Evolutionary conservation across 2,888 invertebrate genomes (phyloP), one percentile per base, ranked within the genome.

Genomic region (Iselma pallidipennis): DNA sequence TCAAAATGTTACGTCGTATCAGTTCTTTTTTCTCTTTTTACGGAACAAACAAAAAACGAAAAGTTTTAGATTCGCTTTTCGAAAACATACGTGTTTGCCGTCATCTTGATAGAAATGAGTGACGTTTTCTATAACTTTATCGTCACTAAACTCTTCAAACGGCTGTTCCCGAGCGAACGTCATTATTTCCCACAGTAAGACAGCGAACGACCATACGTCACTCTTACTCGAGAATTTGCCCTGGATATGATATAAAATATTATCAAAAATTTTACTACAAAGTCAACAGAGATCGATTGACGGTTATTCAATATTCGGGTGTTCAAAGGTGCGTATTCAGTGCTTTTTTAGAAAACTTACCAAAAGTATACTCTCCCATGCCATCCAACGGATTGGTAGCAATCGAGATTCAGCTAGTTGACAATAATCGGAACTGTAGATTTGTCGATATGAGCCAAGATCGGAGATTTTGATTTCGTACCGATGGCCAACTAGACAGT

Each of bases 201-300:
- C 92, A 49, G 92, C 94, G 78, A 94, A 94, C 56, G 93, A 88
- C 94, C 94, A 95, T 49, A 94, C 93, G 82, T 94, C 94, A 71
- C 92, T 91, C 80, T 92, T 92, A 53, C 89, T 88, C 31, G 91
- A 88, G 80, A 90, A 93, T 81, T 91, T 91, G 55, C 90, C 91
- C 91, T 93, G 82, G 45, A 49, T 6, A 48, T 12, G 1, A 21
- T 26, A 50, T n/a, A 12, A 5, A 50, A 28, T 28, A 50, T 50
- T 16, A 29, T 7, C n/a, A 19, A 1, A 48, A 5, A 14, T 14
- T 42, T 14, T n/a, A n/a, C n/a, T n/a, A n/a, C n/a, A n/a, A n/a
- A n/a, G n/a, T n/a, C n/a, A n/a, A 57, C 6, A 25, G 25, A 16
- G 29, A 29, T 12, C 12, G 4, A 31, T 12, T n/a, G 2, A 2